phyloP scores from a whole-genome alignment of 2,888 invertebrate genomes.

The Hyalella azteca region DNA sequence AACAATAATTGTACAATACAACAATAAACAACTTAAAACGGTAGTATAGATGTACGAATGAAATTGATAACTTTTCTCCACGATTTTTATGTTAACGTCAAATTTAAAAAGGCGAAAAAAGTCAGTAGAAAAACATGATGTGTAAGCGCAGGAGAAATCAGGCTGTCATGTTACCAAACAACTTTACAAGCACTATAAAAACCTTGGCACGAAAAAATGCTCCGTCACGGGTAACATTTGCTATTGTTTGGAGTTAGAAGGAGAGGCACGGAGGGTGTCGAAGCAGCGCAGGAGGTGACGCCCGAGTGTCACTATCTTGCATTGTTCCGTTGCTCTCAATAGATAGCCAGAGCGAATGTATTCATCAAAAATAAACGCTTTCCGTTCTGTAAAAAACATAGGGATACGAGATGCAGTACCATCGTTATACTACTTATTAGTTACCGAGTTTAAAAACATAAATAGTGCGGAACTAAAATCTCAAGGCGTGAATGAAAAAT shows the following conservation, averaged over 20 bases:
- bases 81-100: too few relatives aligned
- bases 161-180: too few relatives aligned
- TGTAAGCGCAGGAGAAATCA: too few relatives aligned
- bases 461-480: too few relatives aligned
- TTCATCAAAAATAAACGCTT: neutral
- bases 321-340: constrained; percentile 24
- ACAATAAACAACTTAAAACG: neutral
- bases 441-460: too few relatives aligned
- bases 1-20: too few relatives aligned
- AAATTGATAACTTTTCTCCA: too few relatives aligned
- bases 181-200: neutral
- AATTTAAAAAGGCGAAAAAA: too few relatives aligned
- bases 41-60: neutral
- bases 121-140: too few relatives aligned
- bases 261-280: neutral
- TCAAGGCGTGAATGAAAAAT: too few relatives aligned
- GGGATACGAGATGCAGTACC: neutral
- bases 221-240: constrained; percentile 15
- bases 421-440: too few relatives aligned
- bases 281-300: neutral
- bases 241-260: neutral
- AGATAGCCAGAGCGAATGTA: neutral
- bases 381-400: neutral
- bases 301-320: neutral
- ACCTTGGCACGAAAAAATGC: constrained; percentile 18